Base-by-base conservation (phyloP, 2,113 vertebrate genomes). In the Morone chrysops region DNA sequence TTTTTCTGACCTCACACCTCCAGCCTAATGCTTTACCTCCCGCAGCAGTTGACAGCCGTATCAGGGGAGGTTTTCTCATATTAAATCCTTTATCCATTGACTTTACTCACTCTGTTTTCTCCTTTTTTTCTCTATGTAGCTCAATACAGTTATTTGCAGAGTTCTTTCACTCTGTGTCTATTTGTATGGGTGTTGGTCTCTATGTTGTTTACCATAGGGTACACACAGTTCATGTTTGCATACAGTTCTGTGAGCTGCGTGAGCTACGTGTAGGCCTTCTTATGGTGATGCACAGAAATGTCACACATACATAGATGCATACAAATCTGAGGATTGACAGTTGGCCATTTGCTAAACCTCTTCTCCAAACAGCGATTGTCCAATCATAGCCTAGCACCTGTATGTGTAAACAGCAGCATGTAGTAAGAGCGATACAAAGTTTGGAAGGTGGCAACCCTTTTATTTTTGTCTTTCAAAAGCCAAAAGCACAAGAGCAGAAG, bases 271-370 rank as follows among this genome's bases (percentile, higher is more conserved):
- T 38, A 5, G 31, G 31, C 31, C 31, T 31, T 31, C 48, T 56
- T 41, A 56, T 50, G 81, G 38, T 9, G 18, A 75, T 53, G 81
- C 70, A 70, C 31, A 61, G 41, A 61, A 72, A 72, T 83, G 60
- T 43, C 72, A 68, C 5, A 57, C 74, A 80, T 61, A n/a, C 17
- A 78, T 62, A 50, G 41, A 71, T 25, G n/a, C 12, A 50, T 51
- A 72, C 11, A 53, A n/a, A 70, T 63, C 51, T 75, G 22, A 66
- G 48, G 38, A 48, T 53, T 78, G 67, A 43, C 20, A 31, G n/a
- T 31, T 40, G 31, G 4, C 20, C 16, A 1, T 40, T 50, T 5
- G 1, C 16, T 36, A 17, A 78, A 53, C 14, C 18, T 22, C 20
- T 69, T 8, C 31, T 3, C 13, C 1, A 8, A 45, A 20, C 47